Evolutionary conservation across 2,113 vertebrate genomes (phyloP), one percentile per base, ranked within the genome.

Genomic region (Lates calcarifer): DNA sequence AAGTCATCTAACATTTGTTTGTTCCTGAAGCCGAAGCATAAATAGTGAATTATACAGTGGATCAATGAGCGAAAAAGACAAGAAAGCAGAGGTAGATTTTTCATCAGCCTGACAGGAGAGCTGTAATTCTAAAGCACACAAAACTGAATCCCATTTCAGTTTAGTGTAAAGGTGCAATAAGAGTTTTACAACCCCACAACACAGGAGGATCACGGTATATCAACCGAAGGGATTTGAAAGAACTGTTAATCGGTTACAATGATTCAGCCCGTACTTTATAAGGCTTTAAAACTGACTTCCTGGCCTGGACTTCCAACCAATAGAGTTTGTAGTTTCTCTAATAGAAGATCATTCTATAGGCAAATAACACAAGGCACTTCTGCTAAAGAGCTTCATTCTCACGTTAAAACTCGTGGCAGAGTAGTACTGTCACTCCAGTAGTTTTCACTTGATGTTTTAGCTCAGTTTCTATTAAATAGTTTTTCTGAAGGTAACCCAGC

Each of bases 131-230:
- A 33, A 37, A 76, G 1, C 57, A 41, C 71, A 56, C 68, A 26
- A 20, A 49, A 31, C 15, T 33, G 37, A 18, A 58, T 77, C 41
- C 57, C 39, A 39, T 61, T 55, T n/a, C 67, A 33, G 24, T 31
- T 33, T 20, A 55, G 15, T 68, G 79, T 67, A 64, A 76, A 80
- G 63, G 9, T 0, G 20, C 67, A 31, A 6, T 68, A 55, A 64
- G 39, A 58, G 17, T 68, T 79, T 74, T 33, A 75, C 63, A 61
- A 26, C 47, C 58, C 60, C 28, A 13, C 63, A 65, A 2, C 73
- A 43, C 28, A 1, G 49, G 28, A 10, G 15, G 35, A 71, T 55
- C 49, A 35, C 31, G 47, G 6, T 22, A 13, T 9, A 77, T 28
- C 70, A 68, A 14, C 29, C n/a, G 39, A 1, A 56, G 17, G 51